These are phyloP conservation scores for Channallabes apus DNA, from an alignment of 2,797 vertebrate species.

Conservation along the genomic window DNA sequence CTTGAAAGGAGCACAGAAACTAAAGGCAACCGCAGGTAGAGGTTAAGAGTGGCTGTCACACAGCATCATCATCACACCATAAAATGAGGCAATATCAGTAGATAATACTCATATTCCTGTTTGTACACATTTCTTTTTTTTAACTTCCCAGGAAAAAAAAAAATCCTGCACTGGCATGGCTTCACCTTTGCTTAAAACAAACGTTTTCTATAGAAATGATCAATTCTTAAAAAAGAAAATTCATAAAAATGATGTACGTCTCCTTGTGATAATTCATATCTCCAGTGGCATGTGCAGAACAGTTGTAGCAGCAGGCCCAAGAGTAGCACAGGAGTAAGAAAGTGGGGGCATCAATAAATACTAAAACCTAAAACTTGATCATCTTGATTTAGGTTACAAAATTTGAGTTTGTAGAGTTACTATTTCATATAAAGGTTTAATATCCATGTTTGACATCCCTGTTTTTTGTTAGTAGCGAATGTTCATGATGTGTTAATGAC, in stretches of 20 bases:
- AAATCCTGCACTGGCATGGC: slow-evolving; percentile 43
- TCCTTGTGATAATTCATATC: neutral
- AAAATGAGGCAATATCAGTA: slow-evolving; percentile 63
- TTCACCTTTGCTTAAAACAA: slow-evolving; percentile 45
- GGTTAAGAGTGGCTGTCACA: slow-evolving; percentile 73
- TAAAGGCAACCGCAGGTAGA: slow-evolving; percentile 78
- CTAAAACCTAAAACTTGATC: too few relatives aligned
- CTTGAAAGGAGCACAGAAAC: slow-evolving; percentile 70
- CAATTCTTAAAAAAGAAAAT: neutral
- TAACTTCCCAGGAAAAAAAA: slow-evolving; percentile 28
- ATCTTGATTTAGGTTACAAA: neutral
- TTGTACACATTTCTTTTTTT: slow-evolving; percentile 33
- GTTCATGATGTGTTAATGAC: neutral
- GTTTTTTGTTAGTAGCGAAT: neutral
- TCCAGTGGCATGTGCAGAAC: neutral
- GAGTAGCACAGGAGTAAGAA: neutral
- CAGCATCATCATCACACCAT: slow-evolving; percentile 60
- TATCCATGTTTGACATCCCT: neutral
- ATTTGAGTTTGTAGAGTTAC: neutral
- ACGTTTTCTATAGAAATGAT: neutral
- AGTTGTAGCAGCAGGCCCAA: neutral
- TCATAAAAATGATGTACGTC: neutral
- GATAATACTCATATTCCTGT: slow-evolving; percentile 59
- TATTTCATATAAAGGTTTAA: neutral
- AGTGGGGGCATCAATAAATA: neutral